A percentile compares a stretch with the other conserved stretches of the same genome.
Conservation (phyloP, 1,140 invertebrate genomes). For the Pseudomyrmex sp. region DNA sequence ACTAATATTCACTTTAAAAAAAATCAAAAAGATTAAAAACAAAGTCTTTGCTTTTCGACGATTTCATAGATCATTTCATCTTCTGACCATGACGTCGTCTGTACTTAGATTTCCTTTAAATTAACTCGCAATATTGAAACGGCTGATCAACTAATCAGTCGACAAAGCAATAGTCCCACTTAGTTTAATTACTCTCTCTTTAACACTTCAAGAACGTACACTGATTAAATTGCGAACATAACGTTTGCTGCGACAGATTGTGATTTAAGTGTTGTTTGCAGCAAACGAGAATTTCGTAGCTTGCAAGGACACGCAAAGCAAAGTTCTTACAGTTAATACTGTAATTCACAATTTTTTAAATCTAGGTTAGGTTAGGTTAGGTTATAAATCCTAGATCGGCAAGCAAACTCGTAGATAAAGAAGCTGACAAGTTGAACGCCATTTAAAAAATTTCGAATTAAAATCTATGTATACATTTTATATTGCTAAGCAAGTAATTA, state of each 20-base stretch:
- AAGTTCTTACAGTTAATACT: conserved; percentile 26
- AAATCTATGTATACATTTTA: no score
- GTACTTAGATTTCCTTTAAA: neutral
- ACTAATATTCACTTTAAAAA: neutral
- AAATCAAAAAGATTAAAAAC: neutral
- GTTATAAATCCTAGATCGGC: neutral
- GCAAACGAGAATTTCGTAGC: conserved; percentile 25
- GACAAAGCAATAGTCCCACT: conserved; percentile 16
- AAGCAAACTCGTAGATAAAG: neutral
- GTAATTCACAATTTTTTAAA: conserved; percentile 7
- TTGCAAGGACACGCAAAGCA: neutral
- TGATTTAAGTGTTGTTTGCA: conserved; percentile 21
- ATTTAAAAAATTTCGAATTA: neutral
- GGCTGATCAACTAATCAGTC: neutral
- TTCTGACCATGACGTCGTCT: neutral
- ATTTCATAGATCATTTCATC: conserved; percentile 8
- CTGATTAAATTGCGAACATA: conserved; percentile 26
- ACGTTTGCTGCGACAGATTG: conserved; percentile 6
- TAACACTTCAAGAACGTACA: conserved; percentile 12
- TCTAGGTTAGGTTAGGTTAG: neutral
- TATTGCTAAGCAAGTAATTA: no score
- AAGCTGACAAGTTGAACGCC: conserved; percentile 32
- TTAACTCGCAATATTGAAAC: conserved; percentile 1
- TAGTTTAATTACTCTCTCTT: conserved; percentile 36
- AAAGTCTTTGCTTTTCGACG: neutral